Base-by-base conservation (phyloP, 2,113 vertebrate genomes). In the Pterocles orientalis region DNA sequence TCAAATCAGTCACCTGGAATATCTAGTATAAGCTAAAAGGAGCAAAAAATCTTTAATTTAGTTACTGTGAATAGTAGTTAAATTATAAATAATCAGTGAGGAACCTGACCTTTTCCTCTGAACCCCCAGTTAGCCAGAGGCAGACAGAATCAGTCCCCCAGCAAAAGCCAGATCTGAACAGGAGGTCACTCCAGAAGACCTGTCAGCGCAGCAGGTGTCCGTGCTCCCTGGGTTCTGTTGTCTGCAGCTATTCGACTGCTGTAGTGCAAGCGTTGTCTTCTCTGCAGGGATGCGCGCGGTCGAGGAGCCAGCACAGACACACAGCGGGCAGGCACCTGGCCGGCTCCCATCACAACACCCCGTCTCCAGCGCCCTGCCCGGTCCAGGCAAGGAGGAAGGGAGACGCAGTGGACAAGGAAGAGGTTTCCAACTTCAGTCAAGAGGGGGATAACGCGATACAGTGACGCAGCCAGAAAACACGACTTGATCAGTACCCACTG, bases 331-430 rank as follows among this genome's bases (percentile, higher is more conserved):
- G 41, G 41, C 41, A 41, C 41, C 41, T 41, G 11, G 41, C 41
- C 41, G 41, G 41, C 41, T 16, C 64, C 34, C 48, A 16, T 3
- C 12, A 45, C n/a, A 41, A 6, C 17, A 11, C 8, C 34, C 72
- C 68, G 43, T 6, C 56, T 19, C 43, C 9, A 36, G 41, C 2
- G 33, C 51, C 57, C 41, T 41, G 34, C n/a, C n/a, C n/a, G n/a
- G n/a, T 5, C 20, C 15, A 7, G 47, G 39, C 36, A 34, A n/a
- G 72, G 33, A 73, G 28, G 43, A 51, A 75, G 57, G 64, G 19
- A 50, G 5, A 43, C 0, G 1, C 31, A 50, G 12, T 0, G 5
- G 29, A 14, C 26, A 50, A 57, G 14, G 23, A 82, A 19, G 18
- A 60, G 13, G 26, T 36, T 36, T 68, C 43, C 43, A 36, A 4